Conservation (phyloP, 2,113 vertebrate genomes). For the Ifrita kowaldi region DNA sequence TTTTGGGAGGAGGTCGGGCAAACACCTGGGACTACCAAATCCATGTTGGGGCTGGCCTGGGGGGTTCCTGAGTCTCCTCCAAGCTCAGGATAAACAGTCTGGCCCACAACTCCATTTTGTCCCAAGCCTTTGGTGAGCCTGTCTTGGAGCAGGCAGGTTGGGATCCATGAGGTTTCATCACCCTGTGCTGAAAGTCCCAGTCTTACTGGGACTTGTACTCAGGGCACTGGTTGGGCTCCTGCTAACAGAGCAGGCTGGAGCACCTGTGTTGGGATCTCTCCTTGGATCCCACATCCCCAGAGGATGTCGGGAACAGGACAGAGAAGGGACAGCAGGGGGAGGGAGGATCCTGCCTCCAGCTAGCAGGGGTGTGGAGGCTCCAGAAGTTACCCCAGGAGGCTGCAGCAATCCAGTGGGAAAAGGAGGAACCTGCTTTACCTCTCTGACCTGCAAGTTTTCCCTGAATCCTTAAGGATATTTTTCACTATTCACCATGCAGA, state of each 20-base stretch:
- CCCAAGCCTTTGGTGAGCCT: rapidly evolving
- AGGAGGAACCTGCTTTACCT: not conserved
- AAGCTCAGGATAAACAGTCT: not conserved
- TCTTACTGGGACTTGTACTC: not conserved
- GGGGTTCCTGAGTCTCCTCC: not conserved
- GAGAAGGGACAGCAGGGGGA: rapidly evolving
- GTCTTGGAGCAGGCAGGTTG: not conserved
- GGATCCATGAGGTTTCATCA: not conserved
- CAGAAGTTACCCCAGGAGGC: not conserved
- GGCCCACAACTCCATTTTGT: not conserved
- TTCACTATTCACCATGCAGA: not conserved
- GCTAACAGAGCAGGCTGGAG: not conserved
- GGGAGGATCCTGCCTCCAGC: rapidly evolving
- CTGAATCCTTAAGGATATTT: not conserved
- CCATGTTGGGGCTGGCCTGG: rapidly evolving
- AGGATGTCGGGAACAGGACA: not conserved
- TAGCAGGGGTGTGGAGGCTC: not conserved
- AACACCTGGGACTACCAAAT: not conserved
- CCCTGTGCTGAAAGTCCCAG: too few species aligned
- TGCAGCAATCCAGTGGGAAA: not conserved
- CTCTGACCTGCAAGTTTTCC: not conserved
- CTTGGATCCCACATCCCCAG: not conserved
- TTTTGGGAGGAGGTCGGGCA: not conserved
- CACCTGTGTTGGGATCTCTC: not conserved
- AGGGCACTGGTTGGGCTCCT: not conserved